Conservation (phyloP, 2,888 invertebrate species). For the Sphinx pinastri region DNA sequence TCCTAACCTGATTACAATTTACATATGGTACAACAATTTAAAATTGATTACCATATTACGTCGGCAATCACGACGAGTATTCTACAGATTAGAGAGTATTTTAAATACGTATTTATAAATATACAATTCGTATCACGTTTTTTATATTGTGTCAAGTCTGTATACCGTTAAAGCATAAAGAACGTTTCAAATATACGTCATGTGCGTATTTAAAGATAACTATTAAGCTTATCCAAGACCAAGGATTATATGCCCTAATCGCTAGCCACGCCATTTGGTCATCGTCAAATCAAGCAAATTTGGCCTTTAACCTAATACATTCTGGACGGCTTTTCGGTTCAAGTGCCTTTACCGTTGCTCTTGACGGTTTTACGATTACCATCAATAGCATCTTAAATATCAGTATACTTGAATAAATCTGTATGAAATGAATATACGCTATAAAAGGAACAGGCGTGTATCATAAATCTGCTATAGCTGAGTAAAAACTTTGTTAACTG, state of each 20-base stretch:
- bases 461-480: not conserved
- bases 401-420: not conserved
- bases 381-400: constrained; percentile 9
- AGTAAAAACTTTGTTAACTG: not conserved
- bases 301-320: not conserved
- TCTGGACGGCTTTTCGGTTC: not conserved
- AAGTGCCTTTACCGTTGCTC: not conserved
- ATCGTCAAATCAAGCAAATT: not conserved
- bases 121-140: not conserved
- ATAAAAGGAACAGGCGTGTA: not conserved
- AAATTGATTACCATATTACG: too few relatives aligned
- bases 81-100: too few relatives aligned
- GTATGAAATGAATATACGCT: not conserved
- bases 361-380: constrained; percentile 5
- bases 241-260: not conserved
- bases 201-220: not conserved
- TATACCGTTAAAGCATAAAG: not conserved
- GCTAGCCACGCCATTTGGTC: not conserved
- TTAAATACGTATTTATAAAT: too few relatives aligned
- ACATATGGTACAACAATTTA: too few relatives aligned
- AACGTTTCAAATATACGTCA: not conserved
- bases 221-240: constrained; percentile 14
- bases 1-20: too few relatives aligned
- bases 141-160: not conserved
- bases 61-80: too few relatives aligned